Base-by-base conservation (phyloP, 2,888 invertebrate species). In the Gymnoscelis rufifasciata region DNA sequence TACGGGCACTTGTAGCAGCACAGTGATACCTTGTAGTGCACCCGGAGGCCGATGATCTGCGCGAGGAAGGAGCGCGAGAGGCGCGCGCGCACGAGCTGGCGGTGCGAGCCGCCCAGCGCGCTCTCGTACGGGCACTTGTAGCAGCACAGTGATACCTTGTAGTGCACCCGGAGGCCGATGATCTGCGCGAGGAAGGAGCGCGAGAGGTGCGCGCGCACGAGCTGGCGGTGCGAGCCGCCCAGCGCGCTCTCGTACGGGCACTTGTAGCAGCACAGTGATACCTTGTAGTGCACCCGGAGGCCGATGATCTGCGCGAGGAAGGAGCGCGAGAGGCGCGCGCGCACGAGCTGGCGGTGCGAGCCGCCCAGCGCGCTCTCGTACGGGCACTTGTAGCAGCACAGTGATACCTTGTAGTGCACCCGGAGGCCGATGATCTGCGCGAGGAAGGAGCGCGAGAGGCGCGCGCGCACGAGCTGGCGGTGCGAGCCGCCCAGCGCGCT, bases 341-440 rank as follows among this genome's bases (percentile, higher is more conserved):
- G 92, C 52, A 97, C 97, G 52, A 96, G 88, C 79, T 97, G 97
- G 0, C 96, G 90, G 83, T 96, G 96, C 7, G 93, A 92, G 46
- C 96, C 95, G 24, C 97, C 97, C 40, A 97, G 90, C 2, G 97
- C 95, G 49, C n/a, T n/a, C n/a, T n/a, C n/a, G n/a, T n/a, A n/a
- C n/a, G n/a, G n/a, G n/a, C n/a, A n/a, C n/a, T n/a, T n/a, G n/a
- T n/a, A n/a, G 96, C 11, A 6, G 28, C 2, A 11, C 3, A 38
- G 38, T n/a, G n/a, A n/a, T n/a, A 95, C 96, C 92, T 96, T 97
- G 71, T 96, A 97, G 76, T 97, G 96, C 51, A 97, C n/a, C n/a
- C n/a, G n/a, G n/a, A n/a, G n/a, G n/a, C n/a, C n/a, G n/a, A n/a
- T n/a, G n/a, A n/a, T n/a, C n/a, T n/a, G n/a, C n/a, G n/a, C n/a